Conservation (phyloP, 2,797 vertebrate species). For the Danio tinwini region DNA sequence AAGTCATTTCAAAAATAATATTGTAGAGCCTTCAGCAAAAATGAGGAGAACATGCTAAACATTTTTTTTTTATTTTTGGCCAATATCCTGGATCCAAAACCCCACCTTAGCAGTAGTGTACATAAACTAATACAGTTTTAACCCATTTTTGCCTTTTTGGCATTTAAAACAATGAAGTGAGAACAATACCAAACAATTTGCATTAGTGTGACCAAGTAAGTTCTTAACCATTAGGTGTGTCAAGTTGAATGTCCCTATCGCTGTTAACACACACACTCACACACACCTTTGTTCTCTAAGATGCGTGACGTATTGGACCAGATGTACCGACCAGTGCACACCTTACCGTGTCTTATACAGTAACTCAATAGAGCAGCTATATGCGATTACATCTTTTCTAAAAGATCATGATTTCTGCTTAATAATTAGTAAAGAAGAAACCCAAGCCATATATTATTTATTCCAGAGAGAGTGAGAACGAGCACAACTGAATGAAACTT, state of each 20-base stretch:
- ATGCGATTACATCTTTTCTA: too few species aligned
- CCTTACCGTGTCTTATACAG: too few species aligned
- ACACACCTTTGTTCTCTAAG: background rate
- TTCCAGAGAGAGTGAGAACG: too few species aligned
- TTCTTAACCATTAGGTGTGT: background rate
- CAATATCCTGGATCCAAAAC: background rate
- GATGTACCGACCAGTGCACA: too few species aligned
- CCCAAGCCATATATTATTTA: background rate
- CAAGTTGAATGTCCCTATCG: background rate
- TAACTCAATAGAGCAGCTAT: too few species aligned
- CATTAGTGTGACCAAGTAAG: background rate
- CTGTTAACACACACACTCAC: background rate
- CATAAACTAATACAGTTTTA: background rate
- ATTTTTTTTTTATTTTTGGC: too few species aligned
- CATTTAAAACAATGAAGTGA: background rate
- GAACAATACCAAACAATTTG: background rate
- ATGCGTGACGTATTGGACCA: too few species aligned
- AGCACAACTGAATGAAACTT: too few species aligned
- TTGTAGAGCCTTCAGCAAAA: background rate
- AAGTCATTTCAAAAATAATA: background rate
- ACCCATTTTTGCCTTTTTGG: too few species aligned
- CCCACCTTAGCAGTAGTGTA: background rate
- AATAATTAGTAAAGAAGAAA: background rate
- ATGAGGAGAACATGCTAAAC: too few species aligned
- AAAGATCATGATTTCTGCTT: too few species aligned